phyloP scores from a whole-genome alignment of 2,797 vertebrate genomes.

The Protonibea diacanthus region DNA sequence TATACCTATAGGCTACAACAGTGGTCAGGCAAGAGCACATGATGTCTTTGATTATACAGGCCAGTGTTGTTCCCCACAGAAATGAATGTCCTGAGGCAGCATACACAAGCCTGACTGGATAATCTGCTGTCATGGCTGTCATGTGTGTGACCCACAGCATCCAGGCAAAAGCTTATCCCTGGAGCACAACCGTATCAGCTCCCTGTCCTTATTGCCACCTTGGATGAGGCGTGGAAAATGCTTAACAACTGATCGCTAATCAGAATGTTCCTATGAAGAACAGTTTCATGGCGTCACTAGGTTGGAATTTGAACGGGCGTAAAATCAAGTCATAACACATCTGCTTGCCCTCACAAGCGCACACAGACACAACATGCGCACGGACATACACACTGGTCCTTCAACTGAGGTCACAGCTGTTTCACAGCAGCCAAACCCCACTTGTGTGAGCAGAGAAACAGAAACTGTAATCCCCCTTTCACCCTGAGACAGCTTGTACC shows the following conservation, averaged over 20 bases:
- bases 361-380: neutral
- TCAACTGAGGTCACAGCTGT: constrained; percentile 64
- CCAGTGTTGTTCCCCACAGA: constrained; percentile 65
- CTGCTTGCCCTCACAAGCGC: constrained; percentile 32
- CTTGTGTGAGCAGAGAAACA: constrained; percentile 42
- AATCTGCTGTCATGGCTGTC: constrained; percentile 69
- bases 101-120: constrained; percentile 46
- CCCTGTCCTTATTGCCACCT: constrained; percentile 23
- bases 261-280: constrained; percentile 28
- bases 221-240: constrained; percentile 29
- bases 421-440: constrained; percentile 52
- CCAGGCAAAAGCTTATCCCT: constrained; percentile 14
- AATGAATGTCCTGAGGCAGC: constrained; percentile 24
- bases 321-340: constrained; percentile 61
- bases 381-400: neutral
- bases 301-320: constrained; percentile 63
- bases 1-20: constrained; percentile 53
- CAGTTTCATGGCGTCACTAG: constrained; percentile 18
- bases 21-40: constrained; percentile 67
- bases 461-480: constrained; percentile 47
- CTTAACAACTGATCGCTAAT: constrained; percentile 40
- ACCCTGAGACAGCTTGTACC: constrained; percentile 43
- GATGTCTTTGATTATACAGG: constrained; percentile 62
- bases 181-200: constrained; percentile 20
- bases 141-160: constrained; percentile 64